A percentile compares a stretch with the other conserved stretches of the same genome.
Conservation (phyloP, 2,113 vertebrate genomes). For the Apteryx owenii region DNA sequence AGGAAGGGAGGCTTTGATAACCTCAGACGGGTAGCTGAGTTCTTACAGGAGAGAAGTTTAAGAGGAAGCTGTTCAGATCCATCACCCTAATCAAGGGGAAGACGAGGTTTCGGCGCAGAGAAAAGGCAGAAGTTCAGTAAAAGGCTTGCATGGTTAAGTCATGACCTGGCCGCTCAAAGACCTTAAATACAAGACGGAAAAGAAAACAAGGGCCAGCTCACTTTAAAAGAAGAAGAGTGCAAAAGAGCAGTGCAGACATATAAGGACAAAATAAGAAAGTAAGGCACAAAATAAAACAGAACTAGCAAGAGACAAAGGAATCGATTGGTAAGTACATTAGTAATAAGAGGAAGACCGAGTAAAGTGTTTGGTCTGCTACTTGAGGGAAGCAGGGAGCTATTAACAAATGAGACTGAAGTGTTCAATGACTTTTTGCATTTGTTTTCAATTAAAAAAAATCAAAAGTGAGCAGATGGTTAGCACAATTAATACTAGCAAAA, state of each 20-base stretch:
- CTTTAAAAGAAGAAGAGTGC: not conserved
- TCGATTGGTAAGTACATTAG: not conserved
- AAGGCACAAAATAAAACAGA: not conserved
- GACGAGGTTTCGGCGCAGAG: not conserved
- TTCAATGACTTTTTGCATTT: conserved; percentile 63
- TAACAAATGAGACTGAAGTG: conserved; percentile 70
- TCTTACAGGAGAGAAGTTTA: not conserved
- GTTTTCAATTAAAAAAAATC: conserved; percentile 62
- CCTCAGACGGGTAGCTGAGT: not conserved
- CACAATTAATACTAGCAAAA: conserved; percentile 47
- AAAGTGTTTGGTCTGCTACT: conserved; percentile 37
- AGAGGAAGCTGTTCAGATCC: not conserved
- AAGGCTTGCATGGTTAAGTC: not conserved
- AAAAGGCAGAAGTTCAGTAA: not conserved
- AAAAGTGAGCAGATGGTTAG: conserved; percentile 65
- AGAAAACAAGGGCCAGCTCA: not conserved
- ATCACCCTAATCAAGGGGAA: not conserved
- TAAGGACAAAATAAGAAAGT: not conserved
- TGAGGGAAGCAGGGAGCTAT: conserved; percentile 67
- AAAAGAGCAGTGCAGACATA: rapidly evolving
- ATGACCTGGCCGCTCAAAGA: not conserved
- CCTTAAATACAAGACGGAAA: not conserved
- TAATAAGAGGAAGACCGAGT: conserved; percentile 5
- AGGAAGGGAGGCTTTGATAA: not conserved
- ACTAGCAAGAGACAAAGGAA: not conserved